Evolutionary conservation across 2,113 vertebrate genomes (phyloP), one percentile per base, ranked within the genome.

Genomic region (Podarcis raffonei): DNA sequence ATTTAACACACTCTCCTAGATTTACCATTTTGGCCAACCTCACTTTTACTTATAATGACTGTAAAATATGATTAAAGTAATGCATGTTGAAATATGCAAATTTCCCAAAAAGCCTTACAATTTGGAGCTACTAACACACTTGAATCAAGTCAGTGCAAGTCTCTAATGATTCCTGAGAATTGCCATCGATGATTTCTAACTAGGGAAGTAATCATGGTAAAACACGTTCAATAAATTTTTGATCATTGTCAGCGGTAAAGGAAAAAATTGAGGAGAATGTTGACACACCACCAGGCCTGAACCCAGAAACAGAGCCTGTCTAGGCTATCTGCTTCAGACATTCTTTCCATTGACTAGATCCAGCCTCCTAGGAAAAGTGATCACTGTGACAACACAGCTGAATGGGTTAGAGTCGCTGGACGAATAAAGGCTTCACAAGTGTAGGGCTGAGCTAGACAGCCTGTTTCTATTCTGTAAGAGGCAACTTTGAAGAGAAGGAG

Each of bases 381-480:
- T n/a, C 25, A n/a, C 27, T 79, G 11, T 59, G 62, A 42, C 87
- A 80, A 65, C 71, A 72, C 87, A 92, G 87, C 68, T 89, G 80
- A 87, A 30, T 81, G 66, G 74, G 71, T 89, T 83, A 42, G 42
- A 42, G 42, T 42, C 6, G 42, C 8, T 42, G 93, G 90, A 71
- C 86, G 86, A 92, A 92, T 59, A 89, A 88, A 86, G 59, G 9
- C 68, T 92, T 92, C 79, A 74, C 83, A 9, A 37, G 23, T 37
- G 22, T 84, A 79, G 13, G 87, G 68, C n/a, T 81, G 71, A 81
- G 62, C 30, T 87, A 89, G 90, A 83, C 18, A 85, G 79, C 7
- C 32, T 87, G 9, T 20, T 91, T 68, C 91, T 90, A 87, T 89
- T 90, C 68, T 81, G 75, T 82, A 75, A 65, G 65, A 90, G 85